phyloP scores from a whole-genome alignment of 2,113 vertebrate species.

The Macrotis lagotis region DNA sequence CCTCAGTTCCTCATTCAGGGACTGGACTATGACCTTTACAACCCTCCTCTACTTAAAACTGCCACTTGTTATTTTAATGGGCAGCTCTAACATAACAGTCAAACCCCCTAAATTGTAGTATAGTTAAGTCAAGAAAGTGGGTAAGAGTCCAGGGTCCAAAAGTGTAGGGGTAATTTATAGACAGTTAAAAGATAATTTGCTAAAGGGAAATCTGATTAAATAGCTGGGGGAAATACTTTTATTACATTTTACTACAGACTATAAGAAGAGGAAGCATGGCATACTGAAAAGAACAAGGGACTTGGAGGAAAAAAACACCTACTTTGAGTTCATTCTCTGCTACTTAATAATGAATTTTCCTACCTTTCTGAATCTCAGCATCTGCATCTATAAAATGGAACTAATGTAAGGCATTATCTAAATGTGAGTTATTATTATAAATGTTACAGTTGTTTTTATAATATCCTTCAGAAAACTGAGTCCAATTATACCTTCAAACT shows the following conservation, averaged over 20 bases:
- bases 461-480: not conserved
- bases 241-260: not conserved
- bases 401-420: not conserved
- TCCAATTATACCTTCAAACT: not conserved
- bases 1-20: not conserved
- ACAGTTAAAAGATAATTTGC: not conserved
- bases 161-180: not conserved
- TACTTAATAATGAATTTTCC: not conserved
- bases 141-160: not conserved
- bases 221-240: not conserved
- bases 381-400: not conserved
- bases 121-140: not conserved
- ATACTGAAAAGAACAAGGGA: not conserved
- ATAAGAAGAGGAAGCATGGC: not conserved
- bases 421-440: not conserved
- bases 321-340: not conserved
- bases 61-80: not conserved
- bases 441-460: not conserved
- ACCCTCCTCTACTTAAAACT: not conserved
- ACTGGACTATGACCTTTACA: not conserved
- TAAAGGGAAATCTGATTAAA: not conserved
- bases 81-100: not conserved
- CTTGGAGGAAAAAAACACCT: not conserved
- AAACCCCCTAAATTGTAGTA: not conserved
- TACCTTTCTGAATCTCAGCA: not conserved